A percentile compares a stretch with the other conserved stretches of the same genome.
These are phyloP conservation scores for Empis livida DNA, from an alignment of 2,888 invertebrate genomes.

Conservation along the genomic window DNA sequence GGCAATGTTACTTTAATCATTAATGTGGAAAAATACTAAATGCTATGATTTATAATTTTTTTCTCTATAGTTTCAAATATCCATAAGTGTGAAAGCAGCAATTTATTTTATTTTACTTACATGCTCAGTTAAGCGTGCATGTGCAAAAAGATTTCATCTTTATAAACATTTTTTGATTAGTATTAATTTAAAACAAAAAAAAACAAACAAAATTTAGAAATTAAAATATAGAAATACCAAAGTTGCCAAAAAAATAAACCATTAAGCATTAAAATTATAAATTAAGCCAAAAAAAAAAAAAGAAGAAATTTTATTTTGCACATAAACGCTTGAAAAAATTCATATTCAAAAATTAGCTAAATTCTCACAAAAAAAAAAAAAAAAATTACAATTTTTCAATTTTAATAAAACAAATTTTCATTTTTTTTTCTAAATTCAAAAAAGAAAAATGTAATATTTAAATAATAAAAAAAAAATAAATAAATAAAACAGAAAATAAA, in stretches of 20 bases:
- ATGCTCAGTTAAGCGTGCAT: not conserved
- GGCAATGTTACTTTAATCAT: no score
- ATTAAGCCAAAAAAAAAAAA: no score
- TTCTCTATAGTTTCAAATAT: no score
- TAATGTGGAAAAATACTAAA: no score
- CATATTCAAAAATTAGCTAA: no score
- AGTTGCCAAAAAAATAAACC: not conserved
- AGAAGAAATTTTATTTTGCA: not conserved
- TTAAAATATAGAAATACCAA: no score
- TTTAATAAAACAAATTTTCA: constrained; percentile 12
- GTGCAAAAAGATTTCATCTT: not conserved
- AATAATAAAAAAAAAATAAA: no score
- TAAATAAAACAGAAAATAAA: constrained; percentile 27
- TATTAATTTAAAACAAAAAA: not conserved
- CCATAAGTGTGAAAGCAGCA: no score
- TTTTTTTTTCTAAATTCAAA: constrained; percentile 12
- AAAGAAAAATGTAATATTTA: constrained; percentile 9
- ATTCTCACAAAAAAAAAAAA: not conserved
- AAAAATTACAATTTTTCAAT: not conserved
- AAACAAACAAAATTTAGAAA: not conserved
- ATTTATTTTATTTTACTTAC: not conserved
- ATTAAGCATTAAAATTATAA: not conserved
- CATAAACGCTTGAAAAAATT: constrained; percentile 11
- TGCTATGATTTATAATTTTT: no score
- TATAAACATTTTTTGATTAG: not conserved